Conservation (phyloP, 1,140 invertebrate species). For the Druon quercuslanigerum region DNA sequence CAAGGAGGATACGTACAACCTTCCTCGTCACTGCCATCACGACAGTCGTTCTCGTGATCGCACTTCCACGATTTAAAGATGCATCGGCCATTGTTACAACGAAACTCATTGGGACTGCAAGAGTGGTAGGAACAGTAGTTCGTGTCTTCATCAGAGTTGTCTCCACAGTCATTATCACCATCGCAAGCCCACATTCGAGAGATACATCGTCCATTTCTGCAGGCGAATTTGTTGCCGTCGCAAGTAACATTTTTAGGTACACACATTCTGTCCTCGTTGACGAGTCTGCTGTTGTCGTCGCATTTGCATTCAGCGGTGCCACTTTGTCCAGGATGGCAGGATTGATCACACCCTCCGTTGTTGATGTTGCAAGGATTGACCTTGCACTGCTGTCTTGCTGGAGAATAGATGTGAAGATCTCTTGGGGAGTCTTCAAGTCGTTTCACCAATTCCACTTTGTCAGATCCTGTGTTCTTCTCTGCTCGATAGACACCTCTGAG, state of each 20-base stretch:
- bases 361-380: slow-evolving; percentile 91
- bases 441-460: slow-evolving; percentile 95
- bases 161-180: slow-evolving; percentile 95
- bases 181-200: slow-evolving; percentile 97
- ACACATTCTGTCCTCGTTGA: slow-evolving; percentile 95
- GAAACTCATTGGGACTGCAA: slow-evolving; percentile 93
- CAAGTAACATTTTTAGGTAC: slow-evolving; percentile 92
- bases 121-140: slow-evolving; percentile 96
- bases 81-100: slow-evolving; percentile 95
- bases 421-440: slow-evolving; percentile 92
- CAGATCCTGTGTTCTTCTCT: slow-evolving; percentile 96
- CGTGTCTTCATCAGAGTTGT: slow-evolving; percentile 94
- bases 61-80: slow-evolving; percentile 97
- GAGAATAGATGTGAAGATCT: slow-evolving; percentile 93
- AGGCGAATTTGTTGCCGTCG: slow-evolving; percentile 92
- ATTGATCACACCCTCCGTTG: slow-evolving; percentile 97
- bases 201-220: slow-evolving; percentile 95
- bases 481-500: slow-evolving; percentile 95
- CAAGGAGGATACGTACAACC: slow-evolving; percentile 94
- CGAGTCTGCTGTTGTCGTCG: slow-evolving; percentile 89
- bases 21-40: slow-evolving; percentile 93
- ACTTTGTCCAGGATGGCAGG: slow-evolving; percentile 92
- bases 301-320: slow-evolving; percentile 91
- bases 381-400: slow-evolving; percentile 86
- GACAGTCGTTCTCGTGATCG: slow-evolving; percentile 96